phyloP scores from a whole-genome alignment of 2,797 vertebrate genomes.

The Pangasius djambal region DNA sequence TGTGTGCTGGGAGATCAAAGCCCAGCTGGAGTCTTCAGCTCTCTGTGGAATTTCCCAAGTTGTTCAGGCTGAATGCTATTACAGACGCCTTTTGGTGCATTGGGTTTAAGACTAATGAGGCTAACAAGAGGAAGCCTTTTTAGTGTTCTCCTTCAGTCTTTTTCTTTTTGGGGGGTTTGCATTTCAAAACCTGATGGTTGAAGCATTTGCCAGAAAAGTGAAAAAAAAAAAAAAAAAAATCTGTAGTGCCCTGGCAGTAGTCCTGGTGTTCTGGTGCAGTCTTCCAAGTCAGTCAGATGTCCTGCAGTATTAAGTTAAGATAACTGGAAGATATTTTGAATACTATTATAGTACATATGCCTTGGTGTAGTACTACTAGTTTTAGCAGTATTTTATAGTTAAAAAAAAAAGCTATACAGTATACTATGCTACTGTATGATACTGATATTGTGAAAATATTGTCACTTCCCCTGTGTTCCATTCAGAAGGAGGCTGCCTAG shows the following conservation, averaged over 20 bases:
- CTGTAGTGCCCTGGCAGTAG: not conserved
- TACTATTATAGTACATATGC: not conserved
- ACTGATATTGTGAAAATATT: not conserved
- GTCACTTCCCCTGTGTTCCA: not conserved
- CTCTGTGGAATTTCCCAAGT: slow-evolving; percentile 48
- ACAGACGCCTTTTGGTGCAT: slow-evolving; percentile 42
- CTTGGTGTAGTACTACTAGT: not conserved
- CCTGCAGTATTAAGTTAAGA: not conserved
- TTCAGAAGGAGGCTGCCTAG: not conserved
- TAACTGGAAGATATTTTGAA: not conserved
- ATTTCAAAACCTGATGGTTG: not conserved
- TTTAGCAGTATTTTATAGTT: not conserved
- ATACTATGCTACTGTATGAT: not conserved
- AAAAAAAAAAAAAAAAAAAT: not conserved
- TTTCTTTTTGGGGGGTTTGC: not conserved
- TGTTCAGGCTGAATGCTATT: slow-evolving; percentile 49
- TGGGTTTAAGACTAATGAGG: slow-evolving; percentile 50
- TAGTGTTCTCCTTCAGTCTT: not conserved
- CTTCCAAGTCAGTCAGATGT: not conserved
- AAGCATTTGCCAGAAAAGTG: slow-evolving; percentile 11
- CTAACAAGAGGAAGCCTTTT: slow-evolving; percentile 7
- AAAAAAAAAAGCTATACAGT: not conserved
- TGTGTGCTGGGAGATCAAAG: slow-evolving; percentile 57
- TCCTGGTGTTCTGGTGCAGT: not conserved
- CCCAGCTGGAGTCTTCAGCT: slow-evolving; percentile 54